Evolutionary conservation across 2,113 vertebrate species (phyloP).

Genomic region (Sigmodon hispidus): DNA sequence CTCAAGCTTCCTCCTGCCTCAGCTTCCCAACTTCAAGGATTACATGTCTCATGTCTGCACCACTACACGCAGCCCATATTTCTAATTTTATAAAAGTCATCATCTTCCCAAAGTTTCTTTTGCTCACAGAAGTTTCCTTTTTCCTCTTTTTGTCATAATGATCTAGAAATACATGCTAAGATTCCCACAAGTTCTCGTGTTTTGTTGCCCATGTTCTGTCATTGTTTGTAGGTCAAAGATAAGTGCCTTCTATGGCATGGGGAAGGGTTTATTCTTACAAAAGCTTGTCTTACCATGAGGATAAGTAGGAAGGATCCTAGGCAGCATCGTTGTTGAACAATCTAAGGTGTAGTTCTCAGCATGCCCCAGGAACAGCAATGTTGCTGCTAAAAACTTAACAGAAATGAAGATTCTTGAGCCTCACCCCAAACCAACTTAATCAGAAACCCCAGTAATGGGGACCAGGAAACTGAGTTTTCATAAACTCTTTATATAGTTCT

Average conservation of each 20-base stretch:
- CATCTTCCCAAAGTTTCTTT: neutral
- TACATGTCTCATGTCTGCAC: neutral
- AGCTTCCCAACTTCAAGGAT: neutral
- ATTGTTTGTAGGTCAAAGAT: neutral
- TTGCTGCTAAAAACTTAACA: neutral
- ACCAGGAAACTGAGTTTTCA: neutral
- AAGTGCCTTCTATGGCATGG: conserved; percentile 31
- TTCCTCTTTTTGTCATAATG: neutral
- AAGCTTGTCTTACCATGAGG: neutral
- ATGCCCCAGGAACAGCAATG: neutral
- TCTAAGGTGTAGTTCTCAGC: neutral
- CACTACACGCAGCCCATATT: neutral
- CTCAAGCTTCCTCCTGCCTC: neutral
- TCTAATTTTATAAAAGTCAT: conserved; percentile 23
- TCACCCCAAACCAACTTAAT: neutral
- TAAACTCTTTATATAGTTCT: neutral
- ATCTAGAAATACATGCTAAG: conserved; percentile 19
- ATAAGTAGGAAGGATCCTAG: neutral
- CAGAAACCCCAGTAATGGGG: neutral
- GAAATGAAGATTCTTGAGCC: neutral
- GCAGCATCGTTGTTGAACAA: neutral
- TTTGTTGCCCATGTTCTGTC: conserved; percentile 36
- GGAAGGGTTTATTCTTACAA: conserved; percentile 5
- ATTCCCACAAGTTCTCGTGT: neutral
- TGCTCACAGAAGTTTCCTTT: neutral